Evolutionary conservation across 1,140 invertebrate species (phyloP), one percentile per base, ranked within the genome.

Genomic region (Leptinotarsa undecemlineata): DNA sequence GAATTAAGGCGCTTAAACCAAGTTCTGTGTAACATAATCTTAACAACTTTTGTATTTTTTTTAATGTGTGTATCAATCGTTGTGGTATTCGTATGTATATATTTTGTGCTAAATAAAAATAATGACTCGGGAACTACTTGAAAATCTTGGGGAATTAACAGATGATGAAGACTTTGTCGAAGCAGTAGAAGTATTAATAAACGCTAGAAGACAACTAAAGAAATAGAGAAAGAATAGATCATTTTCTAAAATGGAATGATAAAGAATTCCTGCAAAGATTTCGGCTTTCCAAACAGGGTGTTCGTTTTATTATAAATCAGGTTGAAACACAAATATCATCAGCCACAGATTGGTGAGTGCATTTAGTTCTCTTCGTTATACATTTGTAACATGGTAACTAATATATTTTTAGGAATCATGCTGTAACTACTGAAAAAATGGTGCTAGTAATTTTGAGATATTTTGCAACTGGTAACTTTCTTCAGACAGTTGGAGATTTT

Each of bases 391-490:
- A 15, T 66, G 26, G 17, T 69, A 20, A 1, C 6, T 48, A n/a
- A 33, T 73, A 48, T 23, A 20, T 48, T 74, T 70, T 62, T 66
- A 75, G 74, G 42, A 75, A 72, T 48, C 42, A 71, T 71, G 74
- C 68, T 72, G 15, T 75, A 48, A 33, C 74, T 48, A 26, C 74
- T 61, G 21, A 68, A 15, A 3, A 68, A 23, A 64, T 64, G 62
- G 17, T 76, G 67, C 48, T 73, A 48, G 8, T 68, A 23, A 48
- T 66, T 42, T 42, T 76, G 57, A 47, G 74, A 26, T 76, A 47
- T 68, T 73, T 48, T 33, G 74, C 62, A 14, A 76, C 74, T 60
- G 74, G 74, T 20, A 17, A n/a, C 33, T 73, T 76, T 57, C 21
- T 64, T 14, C 68, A 51, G 64, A 48, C 48, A n/a, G 33, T 67